Base-by-base conservation (phyloP, 2,797 vertebrate genomes). In the Onychomys arenicola region DNA sequence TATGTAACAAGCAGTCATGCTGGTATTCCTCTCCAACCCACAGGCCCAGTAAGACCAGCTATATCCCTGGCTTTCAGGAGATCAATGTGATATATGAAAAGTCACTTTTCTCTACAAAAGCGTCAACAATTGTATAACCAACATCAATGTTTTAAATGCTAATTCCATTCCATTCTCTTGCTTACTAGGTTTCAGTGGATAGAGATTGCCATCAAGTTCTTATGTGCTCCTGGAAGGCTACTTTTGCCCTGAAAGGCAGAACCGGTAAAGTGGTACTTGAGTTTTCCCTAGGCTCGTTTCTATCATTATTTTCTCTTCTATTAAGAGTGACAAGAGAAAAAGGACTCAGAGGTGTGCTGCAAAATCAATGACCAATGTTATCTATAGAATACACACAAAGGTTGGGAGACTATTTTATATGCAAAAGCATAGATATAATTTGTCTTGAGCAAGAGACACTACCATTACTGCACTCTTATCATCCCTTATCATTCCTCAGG, bases 251-350 rank as follows among this genome's bases (percentile, higher is more conserved):
- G 69, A 80, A 73, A 93, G 55, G 16, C 6, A 46, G 94, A 92
- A 69, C 37, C 16, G 37, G 34, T 37, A 69, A n/a, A 91, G 29
- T 57, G 14, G 11, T n/a, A 90, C 40, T 94, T 81, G 57, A 84
- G 76, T 93, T 93, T 96, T 95, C 49, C 76, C 49, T 76, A 10
- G 43, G 67, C 29, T 96, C n/a, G n/a, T 96, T 97, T 90, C n/a
- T 32, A 29, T 91, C 37, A 83, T 95, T 82, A 52, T 92, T 92
- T 96, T 92, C n/a, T 69, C 19, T 93, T 71, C 85, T 5, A 59
- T 84, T 87, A 91, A 93, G 77, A 95, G 89, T 90, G 61, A 95
- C 27, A 88, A 92, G 10, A 55, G 46, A 69, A 75, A 95, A 96
- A 80, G 34, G 96, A 94, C 71, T 94, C 52, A 90, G 63, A 87